phyloP scores from a whole-genome alignment of 2,113 vertebrate species.

The Cyprinus carpio region DNA sequence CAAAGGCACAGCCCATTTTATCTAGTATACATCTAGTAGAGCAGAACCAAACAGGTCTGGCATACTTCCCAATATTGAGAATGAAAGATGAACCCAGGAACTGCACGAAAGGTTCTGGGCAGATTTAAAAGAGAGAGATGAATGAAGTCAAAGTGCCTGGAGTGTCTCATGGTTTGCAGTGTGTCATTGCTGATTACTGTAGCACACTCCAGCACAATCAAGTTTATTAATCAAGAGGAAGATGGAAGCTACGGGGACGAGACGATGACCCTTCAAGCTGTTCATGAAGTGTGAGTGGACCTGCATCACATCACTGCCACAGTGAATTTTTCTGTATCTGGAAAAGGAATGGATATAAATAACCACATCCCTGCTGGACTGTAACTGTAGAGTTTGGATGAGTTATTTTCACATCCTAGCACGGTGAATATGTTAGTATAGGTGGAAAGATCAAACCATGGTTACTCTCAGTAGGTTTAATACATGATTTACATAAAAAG shows the following conservation, averaged over 20 bases:
- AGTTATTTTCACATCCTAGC: background rate
- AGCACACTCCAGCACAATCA: conserved; percentile 27
- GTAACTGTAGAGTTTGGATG: background rate
- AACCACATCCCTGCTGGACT: conserved; percentile 6
- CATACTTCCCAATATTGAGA: background rate
- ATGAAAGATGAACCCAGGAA: conserved; percentile 15
- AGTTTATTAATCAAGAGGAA: conserved; percentile 35
- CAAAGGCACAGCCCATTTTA: too few relatives aligned
- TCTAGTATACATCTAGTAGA: background rate
- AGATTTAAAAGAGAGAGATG: background rate
- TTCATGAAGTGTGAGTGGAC: conserved; percentile 4
- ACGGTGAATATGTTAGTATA: background rate
- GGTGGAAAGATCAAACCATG: background rate
- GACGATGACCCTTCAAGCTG: conserved; percentile 38
- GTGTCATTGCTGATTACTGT: conserved; percentile 20
- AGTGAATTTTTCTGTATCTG: background rate
- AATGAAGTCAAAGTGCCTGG: conserved; percentile 8
- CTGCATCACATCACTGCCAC: conserved; percentile 14
- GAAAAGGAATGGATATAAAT: conserved; percentile 10
- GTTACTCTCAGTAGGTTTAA: too few relatives aligned
- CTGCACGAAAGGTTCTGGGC: background rate
- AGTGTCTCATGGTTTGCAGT: background rate
- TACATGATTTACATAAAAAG: background rate
- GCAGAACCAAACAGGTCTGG: background rate
- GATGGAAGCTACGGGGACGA: background rate